Base-by-base conservation (phyloP, 1,140 invertebrate genomes). In the Drosophila jambulina region DNA sequence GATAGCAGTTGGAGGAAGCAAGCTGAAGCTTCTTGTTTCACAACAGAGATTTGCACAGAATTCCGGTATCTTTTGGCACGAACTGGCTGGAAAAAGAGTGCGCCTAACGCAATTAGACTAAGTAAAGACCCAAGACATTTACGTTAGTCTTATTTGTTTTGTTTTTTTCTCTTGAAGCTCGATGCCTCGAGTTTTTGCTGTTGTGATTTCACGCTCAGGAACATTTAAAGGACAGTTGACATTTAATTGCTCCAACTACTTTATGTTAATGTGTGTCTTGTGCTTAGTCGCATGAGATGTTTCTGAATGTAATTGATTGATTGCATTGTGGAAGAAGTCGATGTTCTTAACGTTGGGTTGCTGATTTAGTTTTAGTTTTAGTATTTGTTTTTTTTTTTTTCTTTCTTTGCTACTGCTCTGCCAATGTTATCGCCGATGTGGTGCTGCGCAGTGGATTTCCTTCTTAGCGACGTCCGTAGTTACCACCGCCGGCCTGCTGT, bases 271-370 rank as follows among this genome's bases (percentile, higher is more conserved):
- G 64, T 67, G 45, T 59, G 53, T 75, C 25, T 77, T 69, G 67
- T 78, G 59, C 45, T 48, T 48, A 48, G 2, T 48, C 45, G 45
- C 64, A 54, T 40, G 48, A 57, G 59, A 48, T 59, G 83, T 46
- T 51, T 15, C 62, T 82, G 79, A 77, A 76, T 75, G 49, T 82
- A 62, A 75, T 78, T 75, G 65, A 75, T 87, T 88, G 78, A 70
- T 90, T 88, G 84, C 80, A 71, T 85, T 82, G 87, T 81, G 84
- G 84, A 87, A 87, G 84, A 88, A 84, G 75, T 87, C 78, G 84
- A 87, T 87, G 83, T 67, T 76, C 49, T 81, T 71, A 78, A 84
- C 84, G 85, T 88, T 87, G 84, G 84, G 84, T 78, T 87, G 27
- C 69, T 84, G 49, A 65, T 84, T 59, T 40, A 12, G 25, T 64